Base-by-base conservation (phyloP, 2,888 invertebrate species). In the Gryllus longicercus region DNA sequence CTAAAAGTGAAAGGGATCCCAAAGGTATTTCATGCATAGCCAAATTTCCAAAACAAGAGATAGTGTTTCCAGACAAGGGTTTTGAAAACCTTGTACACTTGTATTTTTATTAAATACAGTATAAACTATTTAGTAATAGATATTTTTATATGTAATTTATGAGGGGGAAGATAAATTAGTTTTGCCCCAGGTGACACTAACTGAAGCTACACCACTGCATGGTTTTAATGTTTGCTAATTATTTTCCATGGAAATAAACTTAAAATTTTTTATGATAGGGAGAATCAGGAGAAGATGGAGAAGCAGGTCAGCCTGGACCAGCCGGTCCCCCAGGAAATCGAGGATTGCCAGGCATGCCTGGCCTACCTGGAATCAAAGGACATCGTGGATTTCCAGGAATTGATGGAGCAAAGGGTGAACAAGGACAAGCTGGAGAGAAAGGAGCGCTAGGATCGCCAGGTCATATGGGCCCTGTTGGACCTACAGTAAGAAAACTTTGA, bases 321-420 rank as follows among this genome's bases (percentile, higher is more conserved):
- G 86, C 89, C 8, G 95, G 95, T 0, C 92, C 93, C 25, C 88
- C 92, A 1, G 96, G 96, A 1, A 89, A 93, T 0, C 89, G 95
- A 83, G 96, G 96, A 1, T 86, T 91, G 12, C 89, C 92, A 5
- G 92, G 96, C 74, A 89, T 94, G 87, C 94, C 95, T 0, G 95
- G 95, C 1, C 88, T 95, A 10, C 94, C 95, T 3, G 96, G 96
- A 3, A 86, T 92, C 0, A 96, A 96, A 87, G 96, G 96, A 0
- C 95, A 96, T 86, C 90, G 94, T 78, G 96, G 96, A 2, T 94
- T 92, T 84, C 91, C 91, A 21, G 96, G 96, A 25, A 87, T 93
- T 81, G 94, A 95, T 85, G 96, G 96, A 0, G 88, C 91, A 5
- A 96, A 95, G 86, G 96, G 96, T 8, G 95, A 95, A 83, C 92